Conservation (phyloP, 2,888 invertebrate genomes). For the Nemapogon koenigi region DNA sequence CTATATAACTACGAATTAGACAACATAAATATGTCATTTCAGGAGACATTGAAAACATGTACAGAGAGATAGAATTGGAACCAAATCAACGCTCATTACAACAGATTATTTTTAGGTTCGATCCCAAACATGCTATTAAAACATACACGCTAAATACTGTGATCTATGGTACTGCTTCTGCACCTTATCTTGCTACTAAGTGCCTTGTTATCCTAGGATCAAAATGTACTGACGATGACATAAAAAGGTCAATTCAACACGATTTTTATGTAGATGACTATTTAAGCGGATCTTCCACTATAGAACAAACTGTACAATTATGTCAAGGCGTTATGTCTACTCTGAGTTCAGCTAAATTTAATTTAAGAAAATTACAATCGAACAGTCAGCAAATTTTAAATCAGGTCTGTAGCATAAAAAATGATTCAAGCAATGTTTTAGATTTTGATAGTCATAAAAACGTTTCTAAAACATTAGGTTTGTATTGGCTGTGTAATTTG, state of each 20-base stretch:
- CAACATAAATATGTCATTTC: conserved; percentile 12
- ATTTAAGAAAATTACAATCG: conserved; percentile 1
- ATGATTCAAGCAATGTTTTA: background rate
- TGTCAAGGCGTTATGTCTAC: conserved; percentile 15
- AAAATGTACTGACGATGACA: conserved; percentile 10
- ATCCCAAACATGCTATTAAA: conserved; percentile 14
- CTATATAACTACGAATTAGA: conserved; percentile 17
- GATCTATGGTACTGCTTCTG: conserved; percentile 20
- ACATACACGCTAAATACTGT: conserved; percentile 15
- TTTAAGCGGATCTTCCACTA: conserved; percentile 15
- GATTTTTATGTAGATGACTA: conserved; percentile 20
- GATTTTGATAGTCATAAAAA: background rate
- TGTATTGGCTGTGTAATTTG: background rate
- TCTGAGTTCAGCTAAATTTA: conserved; percentile 15
- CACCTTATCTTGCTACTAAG: conserved; percentile 19
- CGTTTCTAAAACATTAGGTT: background rate
- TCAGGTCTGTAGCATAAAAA: background rate
- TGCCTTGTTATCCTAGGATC: conserved; percentile 16
- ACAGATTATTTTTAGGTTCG: conserved; percentile 16
- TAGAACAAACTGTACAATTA: conserved; percentile 11
- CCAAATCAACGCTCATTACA: conserved; percentile 15
- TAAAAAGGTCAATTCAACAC: conserved; percentile 11
- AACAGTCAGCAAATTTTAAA: background rate
- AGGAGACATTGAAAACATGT: conserved; percentile 11
- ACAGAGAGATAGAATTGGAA: background rate